Percentiles rank a stretch among this genome's conserved stretches.
Evolutionary conservation across 2,113 vertebrate species (phyloP).

Genomic region (Emydocephalus ijimae): DNA sequence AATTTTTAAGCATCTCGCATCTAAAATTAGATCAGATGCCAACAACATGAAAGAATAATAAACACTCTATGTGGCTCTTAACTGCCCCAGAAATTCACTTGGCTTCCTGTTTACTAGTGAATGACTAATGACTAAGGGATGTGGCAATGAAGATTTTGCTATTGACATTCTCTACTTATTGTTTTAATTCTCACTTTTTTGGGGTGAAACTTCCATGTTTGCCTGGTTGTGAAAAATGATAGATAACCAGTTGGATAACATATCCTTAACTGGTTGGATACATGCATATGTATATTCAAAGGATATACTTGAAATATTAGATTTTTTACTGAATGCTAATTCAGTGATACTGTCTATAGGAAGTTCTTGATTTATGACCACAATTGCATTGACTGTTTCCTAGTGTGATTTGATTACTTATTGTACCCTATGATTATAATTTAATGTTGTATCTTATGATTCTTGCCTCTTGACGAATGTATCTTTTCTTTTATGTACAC

Average conservation of each 20-base stretch:
- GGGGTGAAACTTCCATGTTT: background rate
- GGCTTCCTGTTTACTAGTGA: background rate
- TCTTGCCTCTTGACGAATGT: no score
- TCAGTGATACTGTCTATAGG: background rate
- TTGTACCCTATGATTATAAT: no score
- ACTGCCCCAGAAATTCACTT: background rate
- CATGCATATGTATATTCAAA: background rate
- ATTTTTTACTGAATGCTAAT: background rate
- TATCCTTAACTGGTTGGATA: background rate
- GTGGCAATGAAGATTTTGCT: background rate
- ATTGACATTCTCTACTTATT: background rate
- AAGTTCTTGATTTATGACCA: no score
- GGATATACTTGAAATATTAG: background rate
- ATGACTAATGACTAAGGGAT: background rate
- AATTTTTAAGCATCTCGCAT: background rate
- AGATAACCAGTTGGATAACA: background rate
- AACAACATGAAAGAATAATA: background rate
- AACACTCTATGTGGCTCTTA: background rate
- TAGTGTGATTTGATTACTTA: no score
- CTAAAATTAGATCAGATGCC: background rate
- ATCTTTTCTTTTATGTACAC: no score
- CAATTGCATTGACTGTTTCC: no score
- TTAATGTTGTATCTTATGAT: no score
- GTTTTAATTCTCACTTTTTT: background rate
- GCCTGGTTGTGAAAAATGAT: background rate